Evolutionary conservation across 2,113 vertebrate species (phyloP), one percentile per base, ranked within the genome.

Genomic region (Petrocephalus microphthalmus): DNA sequence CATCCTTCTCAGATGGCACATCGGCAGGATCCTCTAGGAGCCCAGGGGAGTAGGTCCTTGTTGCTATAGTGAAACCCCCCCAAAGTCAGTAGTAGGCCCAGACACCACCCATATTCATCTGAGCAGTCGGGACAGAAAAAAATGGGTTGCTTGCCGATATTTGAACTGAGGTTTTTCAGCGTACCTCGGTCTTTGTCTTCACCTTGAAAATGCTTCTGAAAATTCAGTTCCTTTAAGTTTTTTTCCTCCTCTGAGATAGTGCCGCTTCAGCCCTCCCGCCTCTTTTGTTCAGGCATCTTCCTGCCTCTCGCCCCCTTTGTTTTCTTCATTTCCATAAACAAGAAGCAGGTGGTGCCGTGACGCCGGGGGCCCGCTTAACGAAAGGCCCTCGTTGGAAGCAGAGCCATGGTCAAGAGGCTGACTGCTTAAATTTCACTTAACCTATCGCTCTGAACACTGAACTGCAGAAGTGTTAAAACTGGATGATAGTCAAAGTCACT

Each of bases 271-370:
- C 20, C 33, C 84, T 37, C 47, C 56, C 56, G 42, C 74, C 86
- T 86, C 22, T 60, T 88, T 82, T 86, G 45, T 86, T 88, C 60
- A 15, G 87, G 42, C n/a, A 7, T 67, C 64, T 52, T 89, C 84
- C 88, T 89, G 88, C 84, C 57, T 83, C 42, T 60, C 4, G 64
- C 88, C 88, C 88, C 89, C 84, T 86, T 88, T 88, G 84, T 90
- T 82, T 81, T 86, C 84, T 60, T 67, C 25, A 90, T 90, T 88
- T 87, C 53, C 83, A 89, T 89, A 54, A 81, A 88, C 71, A 88
- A 85, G 74, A 87, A 89, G 42, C 15, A 25, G 42, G 51, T 53
- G 51, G 17, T 56, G 52, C 51, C 29, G n/a, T 17, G 49, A 85
- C 52, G 42, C 51, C 19, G 25, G 51, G 22, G 54, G n/a, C 49